Conservation (phyloP, 35 echinoderm and acorn worm genomes). For the Antedon bifida region DNA sequence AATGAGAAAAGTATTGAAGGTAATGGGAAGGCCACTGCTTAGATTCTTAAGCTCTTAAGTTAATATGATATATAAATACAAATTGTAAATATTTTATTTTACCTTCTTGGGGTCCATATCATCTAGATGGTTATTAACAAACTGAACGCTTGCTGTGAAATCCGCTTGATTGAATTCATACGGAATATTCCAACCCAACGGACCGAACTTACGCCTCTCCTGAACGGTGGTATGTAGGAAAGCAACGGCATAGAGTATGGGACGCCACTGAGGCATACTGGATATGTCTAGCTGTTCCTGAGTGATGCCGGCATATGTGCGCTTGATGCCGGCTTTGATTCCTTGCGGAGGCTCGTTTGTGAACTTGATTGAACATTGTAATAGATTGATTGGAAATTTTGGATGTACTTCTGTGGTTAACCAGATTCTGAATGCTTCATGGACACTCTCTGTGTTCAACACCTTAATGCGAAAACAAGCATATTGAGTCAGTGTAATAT, state of each 20-base stretch:
- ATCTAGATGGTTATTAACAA: constrained; percentile 81
- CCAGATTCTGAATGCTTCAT: constrained; percentile 81
- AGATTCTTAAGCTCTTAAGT: too few species aligned
- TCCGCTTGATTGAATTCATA: constrained; percentile 90
- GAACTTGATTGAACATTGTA: constrained; percentile 87
- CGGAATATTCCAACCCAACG: constrained; percentile 80
- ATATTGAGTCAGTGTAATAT: too few species aligned
- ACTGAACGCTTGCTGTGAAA: constrained; percentile 72
- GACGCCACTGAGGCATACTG: constrained; percentile 74
- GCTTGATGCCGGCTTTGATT: constrained; percentile 83
- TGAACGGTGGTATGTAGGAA: constrained; percentile 82
- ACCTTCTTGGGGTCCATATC: constrained; percentile 83
- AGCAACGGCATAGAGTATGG: constrained; percentile 60
- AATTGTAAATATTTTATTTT: neutral
- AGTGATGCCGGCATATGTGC: constrained; percentile 88
- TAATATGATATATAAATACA: too few species aligned
- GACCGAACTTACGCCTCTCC: constrained; percentile 74
- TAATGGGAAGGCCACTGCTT: too few species aligned
- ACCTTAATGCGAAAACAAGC: constrained; percentile 20
- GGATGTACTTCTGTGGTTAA: constrained; percentile 83
- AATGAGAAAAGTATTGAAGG: neutral
- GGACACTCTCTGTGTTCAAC: constrained; percentile 32
- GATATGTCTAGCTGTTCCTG: constrained; percentile 87
- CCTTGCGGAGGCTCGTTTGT: constrained; percentile 96
- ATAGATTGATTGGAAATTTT: constrained; percentile 86